Percentiles rank a stretch among this genome's conserved stretches.
phyloP scores from a whole-genome alignment of 2,113 vertebrate species.

The Hydrochoerus hydrochaeris region DNA sequence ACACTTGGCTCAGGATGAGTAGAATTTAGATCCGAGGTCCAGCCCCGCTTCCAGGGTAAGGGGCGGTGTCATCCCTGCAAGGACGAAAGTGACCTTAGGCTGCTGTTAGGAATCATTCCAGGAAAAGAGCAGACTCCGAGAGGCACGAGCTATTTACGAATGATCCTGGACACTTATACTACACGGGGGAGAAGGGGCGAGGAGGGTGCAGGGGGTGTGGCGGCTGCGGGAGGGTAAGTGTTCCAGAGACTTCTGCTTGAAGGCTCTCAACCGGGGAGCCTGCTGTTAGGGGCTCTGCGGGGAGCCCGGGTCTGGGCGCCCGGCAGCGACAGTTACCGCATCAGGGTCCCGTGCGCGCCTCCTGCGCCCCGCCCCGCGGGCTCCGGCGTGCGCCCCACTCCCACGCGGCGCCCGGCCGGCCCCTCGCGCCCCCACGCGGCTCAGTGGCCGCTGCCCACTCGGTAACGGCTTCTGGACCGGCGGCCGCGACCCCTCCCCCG shows the following conservation, averaged over 20 bases:
- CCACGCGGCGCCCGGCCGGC: not conserved
- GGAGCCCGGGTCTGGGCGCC: not conserved
- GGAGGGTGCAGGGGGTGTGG: not conserved
- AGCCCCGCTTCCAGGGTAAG: not conserved
- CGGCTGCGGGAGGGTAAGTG: not conserved
- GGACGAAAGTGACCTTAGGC: not conserved
- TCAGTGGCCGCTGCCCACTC: not conserved
- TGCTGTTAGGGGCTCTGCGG: not conserved
- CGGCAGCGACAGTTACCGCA: not conserved
- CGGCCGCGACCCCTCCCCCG: not conserved
- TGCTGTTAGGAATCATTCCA: not conserved
- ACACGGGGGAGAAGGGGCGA: not conserved
- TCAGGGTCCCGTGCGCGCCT: not conserved
- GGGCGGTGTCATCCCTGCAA: not conserved
- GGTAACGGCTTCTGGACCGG: conserved; percentile 57
- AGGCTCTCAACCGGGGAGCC: not conserved
- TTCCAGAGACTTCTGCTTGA: not conserved
- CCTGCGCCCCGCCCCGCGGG: not conserved
- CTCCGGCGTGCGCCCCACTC: not conserved
- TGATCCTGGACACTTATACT: not conserved
- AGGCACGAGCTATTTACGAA: not conserved
- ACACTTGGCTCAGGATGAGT: not conserved
- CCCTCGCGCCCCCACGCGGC: not conserved
- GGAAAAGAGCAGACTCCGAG: not conserved
- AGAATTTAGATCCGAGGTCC: not conserved